These are phyloP conservation scores for Anagrus nilaparvatae DNA, from an alignment of 1,140 invertebrate species.

Conservation along the genomic window DNA sequence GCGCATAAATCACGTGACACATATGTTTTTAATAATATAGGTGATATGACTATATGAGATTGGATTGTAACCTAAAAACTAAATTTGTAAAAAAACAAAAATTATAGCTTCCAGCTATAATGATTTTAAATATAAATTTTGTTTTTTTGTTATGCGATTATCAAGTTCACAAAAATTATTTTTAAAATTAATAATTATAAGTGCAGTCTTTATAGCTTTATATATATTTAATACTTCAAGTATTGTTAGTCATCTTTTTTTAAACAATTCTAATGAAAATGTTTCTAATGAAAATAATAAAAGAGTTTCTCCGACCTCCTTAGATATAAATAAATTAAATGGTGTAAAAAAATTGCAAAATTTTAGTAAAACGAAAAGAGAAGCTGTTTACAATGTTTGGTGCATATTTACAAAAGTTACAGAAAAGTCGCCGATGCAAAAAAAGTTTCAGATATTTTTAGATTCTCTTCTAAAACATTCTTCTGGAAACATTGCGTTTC, in stretches of 20 bases:
- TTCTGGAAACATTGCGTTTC: slow-evolving; percentile 47
- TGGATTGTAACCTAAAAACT: no score
- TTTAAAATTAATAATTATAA: slow-evolving; percentile 3
- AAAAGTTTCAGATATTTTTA: slow-evolving; percentile 50
- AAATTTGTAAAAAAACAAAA: no score
- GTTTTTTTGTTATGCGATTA: slow-evolving; percentile 11
- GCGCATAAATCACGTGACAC: no score
- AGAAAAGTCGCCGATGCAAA: slow-evolving; percentile 46
- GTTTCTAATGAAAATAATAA: slow-evolving; percentile 15
- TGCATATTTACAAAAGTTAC: slow-evolving; percentile 52
- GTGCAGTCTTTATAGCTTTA: background rate
- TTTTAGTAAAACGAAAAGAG: slow-evolving; percentile 4
- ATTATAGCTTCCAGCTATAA: no score
- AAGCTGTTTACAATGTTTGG: slow-evolving; percentile 37
- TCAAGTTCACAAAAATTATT: slow-evolving; percentile 8
- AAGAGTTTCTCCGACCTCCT: slow-evolving; percentile 8
- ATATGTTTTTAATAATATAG: no score
- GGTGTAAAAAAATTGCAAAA: background rate
- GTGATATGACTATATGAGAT: no score
- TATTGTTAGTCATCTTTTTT: background rate
- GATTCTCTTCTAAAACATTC: slow-evolving; percentile 45
- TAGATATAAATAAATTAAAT: background rate
- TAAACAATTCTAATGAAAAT: background rate
- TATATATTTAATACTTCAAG: background rate
- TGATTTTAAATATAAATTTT: no score